phyloP scores from a whole-genome alignment of 2,113 vertebrate species.

The Poecile atricapillus region DNA sequence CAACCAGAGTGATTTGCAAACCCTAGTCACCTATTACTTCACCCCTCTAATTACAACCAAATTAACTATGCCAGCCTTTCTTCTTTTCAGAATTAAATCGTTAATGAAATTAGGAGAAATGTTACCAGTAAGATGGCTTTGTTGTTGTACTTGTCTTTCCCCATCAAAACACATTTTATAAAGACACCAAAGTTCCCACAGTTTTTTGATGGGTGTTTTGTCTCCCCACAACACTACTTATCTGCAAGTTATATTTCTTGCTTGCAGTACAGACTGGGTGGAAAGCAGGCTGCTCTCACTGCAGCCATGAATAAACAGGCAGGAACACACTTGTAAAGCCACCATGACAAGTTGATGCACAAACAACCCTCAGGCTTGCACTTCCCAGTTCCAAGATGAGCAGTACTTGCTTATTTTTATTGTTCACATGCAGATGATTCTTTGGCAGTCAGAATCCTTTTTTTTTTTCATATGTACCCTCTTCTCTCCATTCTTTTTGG shows the following conservation, averaged over 20 bases:
- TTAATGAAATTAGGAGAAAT: constrained; percentile 32
- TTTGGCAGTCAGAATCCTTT: not conserved
- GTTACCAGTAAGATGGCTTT: not conserved
- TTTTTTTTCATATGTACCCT: not conserved
- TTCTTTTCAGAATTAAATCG: not conserved
- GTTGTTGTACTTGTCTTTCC: not conserved
- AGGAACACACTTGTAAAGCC: constrained; percentile 46
- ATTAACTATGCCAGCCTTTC: not conserved
- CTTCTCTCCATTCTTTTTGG: not conserved
- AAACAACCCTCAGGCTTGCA: constrained; percentile 9
- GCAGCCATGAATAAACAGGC: constrained; percentile 20
- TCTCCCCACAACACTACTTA: not conserved
- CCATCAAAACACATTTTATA: not conserved
- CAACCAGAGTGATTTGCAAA: not conserved
- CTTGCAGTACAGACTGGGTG: not conserved
- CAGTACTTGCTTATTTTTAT: not conserved
- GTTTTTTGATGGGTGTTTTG: constrained; percentile 4
- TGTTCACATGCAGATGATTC: not conserved
- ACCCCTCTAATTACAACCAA: constrained; percentile 8
- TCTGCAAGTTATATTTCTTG: not conserved
- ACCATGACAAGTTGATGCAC: constrained; percentile 31
- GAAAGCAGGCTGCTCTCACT: not conserved
- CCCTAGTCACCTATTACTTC: not conserved
- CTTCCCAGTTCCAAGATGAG: constrained; percentile 1
- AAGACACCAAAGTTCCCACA: constrained; percentile 21